Evolutionary conservation across 1,140 invertebrate species (phyloP).

Genomic region (Cherax quadricarinatus): DNA sequence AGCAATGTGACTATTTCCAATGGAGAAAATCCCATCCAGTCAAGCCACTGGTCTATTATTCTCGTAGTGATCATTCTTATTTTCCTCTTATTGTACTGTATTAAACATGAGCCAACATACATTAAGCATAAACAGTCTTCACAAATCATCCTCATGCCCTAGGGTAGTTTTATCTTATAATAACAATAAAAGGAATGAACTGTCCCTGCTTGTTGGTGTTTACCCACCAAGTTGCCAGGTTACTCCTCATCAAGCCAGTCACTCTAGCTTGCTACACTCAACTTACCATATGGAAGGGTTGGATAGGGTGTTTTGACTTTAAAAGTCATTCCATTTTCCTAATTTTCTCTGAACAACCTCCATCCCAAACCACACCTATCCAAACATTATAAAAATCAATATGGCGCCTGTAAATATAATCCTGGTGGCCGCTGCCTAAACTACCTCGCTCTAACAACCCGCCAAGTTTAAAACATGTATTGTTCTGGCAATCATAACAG

Average conservation of each 20-base stretch:
- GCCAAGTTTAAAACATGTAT: conserved; percentile 11
- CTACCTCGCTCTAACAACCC: not conserved
- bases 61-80: too few relatives aligned
- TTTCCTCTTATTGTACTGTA: too few relatives aligned
- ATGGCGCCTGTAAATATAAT: conserved; percentile 66
- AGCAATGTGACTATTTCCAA: too few relatives aligned
- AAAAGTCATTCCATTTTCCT: conserved; percentile 66
- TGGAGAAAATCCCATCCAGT: too few relatives aligned
- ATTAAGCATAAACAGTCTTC: too few relatives aligned
- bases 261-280: not conserved
- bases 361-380: conserved; percentile 68
- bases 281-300: conserved; percentile 64
- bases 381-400: conserved; percentile 70
- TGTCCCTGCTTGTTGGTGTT: not conserved
- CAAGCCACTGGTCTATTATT: too few relatives aligned
- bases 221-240: not conserved
- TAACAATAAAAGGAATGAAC: not conserved
- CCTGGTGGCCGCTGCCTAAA: conserved; percentile 78
- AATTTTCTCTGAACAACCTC: conserved; percentile 56
- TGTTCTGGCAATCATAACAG: too few relatives aligned
- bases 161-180: not conserved
- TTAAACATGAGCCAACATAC: too few relatives aligned
- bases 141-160: not conserved
- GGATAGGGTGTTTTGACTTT: conserved; percentile 55
- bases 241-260: not conserved